phyloP scores from a whole-genome alignment of 1,140 invertebrate species.

The Tenebrio molitor region DNA sequence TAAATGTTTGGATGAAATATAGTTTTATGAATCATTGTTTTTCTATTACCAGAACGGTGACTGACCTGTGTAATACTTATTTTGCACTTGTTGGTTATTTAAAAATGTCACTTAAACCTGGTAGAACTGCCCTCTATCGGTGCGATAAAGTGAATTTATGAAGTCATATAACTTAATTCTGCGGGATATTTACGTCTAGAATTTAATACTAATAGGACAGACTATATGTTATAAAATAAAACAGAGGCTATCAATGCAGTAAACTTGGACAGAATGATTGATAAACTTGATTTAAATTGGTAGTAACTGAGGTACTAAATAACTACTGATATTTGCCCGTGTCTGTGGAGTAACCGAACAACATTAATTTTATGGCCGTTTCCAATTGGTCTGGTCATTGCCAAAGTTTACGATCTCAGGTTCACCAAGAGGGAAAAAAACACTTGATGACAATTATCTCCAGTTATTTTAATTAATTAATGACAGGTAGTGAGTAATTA shows the following conservation, averaged over 20 bases:
- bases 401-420: conserved; percentile 20
- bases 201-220: too few relatives aligned
- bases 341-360: conserved; percentile 42
- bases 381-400: conserved; percentile 8
- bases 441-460: neutral
- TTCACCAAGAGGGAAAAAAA: neutral
- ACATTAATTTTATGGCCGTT: conserved; percentile 49
- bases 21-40: too few relatives aligned
- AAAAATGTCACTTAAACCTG: too few relatives aligned
- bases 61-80: too few relatives aligned
- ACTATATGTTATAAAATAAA: conserved; percentile 9
- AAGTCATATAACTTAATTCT: too few relatives aligned
- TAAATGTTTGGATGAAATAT: too few relatives aligned
- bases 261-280: conserved; percentile 47
- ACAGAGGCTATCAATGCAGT: conserved; percentile 11
- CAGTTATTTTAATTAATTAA: neutral
- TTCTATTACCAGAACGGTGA: too few relatives aligned
- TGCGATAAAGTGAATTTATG: too few relatives aligned
- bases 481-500: neutral
- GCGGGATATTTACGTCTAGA: too few relatives aligned
- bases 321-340: conserved; percentile 49
- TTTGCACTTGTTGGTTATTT: too few relatives aligned
- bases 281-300: conserved; percentile 50
- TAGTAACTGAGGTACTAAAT: conserved; percentile 50
- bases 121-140: too few relatives aligned